Evolutionary conservation across 1,140 invertebrate species (phyloP), one percentile per base, ranked within the genome.

Genomic region (Zaprionus nigranus): DNA sequence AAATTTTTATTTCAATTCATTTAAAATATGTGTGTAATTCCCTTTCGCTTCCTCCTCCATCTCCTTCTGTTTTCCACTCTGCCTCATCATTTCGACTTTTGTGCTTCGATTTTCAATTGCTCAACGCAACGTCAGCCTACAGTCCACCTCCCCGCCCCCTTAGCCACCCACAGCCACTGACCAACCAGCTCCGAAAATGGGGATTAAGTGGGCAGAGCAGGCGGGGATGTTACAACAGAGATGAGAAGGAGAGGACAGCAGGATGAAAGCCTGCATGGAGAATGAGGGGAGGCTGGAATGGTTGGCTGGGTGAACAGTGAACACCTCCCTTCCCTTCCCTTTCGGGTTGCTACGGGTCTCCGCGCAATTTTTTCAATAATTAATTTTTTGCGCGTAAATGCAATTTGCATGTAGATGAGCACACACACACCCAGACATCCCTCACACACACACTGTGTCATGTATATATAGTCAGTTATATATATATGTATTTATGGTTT

Each of bases 301-400:
- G 30, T 34, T 34, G 30, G 9, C 30, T 11, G 30, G 9, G 9
- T 34, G 30, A 30, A 9, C 30, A 9, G 9, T 34, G 30, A 30
- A 9, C 30, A 11, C 9, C 9, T 34, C 9, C 3, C 30, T 34
- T 11, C 0, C 0, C 30, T 11, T 30, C 68, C 62, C 34, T 26
- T 57, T 49, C 15, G 11, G 28, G 22, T 38, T 38, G 58, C 70
- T 63, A 74, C 63, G 69, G 66, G 28, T 71, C 73, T 75, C 58
- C 70, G 83, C 85, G 73, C 81, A 76, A 80, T 84, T 88, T 88
- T 88, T 88, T 88, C 85, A 90, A 88, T 90, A 88, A 90, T 88
- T 88, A 88, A 88, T 88, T 88, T 88, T 88, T 88, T 88, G 79
- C 85, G 85, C 85, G 85, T 90, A 90, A 88, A 81, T 88, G 81